A percentile compares a stretch with the other conserved stretches of the same genome.
Evolutionary conservation across 2,797 vertebrate species (phyloP).

Genomic region (Enteromius mattozi): DNA sequence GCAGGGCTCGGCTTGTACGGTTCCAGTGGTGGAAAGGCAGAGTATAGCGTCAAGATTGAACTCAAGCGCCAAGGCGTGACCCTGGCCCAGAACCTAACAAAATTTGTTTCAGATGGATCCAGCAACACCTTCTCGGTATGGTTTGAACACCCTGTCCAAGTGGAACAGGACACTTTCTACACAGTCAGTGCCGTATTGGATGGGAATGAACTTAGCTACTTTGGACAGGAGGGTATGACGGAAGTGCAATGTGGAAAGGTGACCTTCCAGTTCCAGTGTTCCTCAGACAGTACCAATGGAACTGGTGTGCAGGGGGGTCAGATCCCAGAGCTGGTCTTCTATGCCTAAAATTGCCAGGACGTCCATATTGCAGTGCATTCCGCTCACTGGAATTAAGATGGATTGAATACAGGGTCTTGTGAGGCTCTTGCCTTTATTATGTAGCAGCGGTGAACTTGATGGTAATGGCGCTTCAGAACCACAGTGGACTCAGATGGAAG

Average conservation of each 20-base stretch:
- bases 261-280: constrained; percentile 91
- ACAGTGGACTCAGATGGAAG: constrained; percentile 76
- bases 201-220: constrained; percentile 89
- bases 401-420: constrained; percentile 58
- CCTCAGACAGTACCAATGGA: constrained; percentile 90
- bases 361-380: constrained; percentile 62
- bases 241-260: constrained; percentile 91
- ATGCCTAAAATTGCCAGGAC: constrained; percentile 76
- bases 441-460: constrained; percentile 68
- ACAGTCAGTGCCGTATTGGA: constrained; percentile 88
- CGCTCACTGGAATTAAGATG: constrained; percentile 61
- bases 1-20: constrained; percentile 88
- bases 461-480: constrained; percentile 63
- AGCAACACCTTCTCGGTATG: constrained; percentile 88
- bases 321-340: constrained; percentile 91
- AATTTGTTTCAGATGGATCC: constrained; percentile 87
- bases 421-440: constrained; percentile 62
- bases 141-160: constrained; percentile 90
- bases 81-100: constrained; percentile 86
- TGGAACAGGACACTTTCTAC: constrained; percentile 90
- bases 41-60: constrained; percentile 88
- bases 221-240: constrained; percentile 91
- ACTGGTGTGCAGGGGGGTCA: constrained; percentile 91
- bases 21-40: constrained; percentile 87
- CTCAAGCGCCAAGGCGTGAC: constrained; percentile 85